These are phyloP conservation scores for Pristionchus maxplancki DNA, from an alignment of 2,888 invertebrate genomes.

Conservation along the genomic window DNA sequence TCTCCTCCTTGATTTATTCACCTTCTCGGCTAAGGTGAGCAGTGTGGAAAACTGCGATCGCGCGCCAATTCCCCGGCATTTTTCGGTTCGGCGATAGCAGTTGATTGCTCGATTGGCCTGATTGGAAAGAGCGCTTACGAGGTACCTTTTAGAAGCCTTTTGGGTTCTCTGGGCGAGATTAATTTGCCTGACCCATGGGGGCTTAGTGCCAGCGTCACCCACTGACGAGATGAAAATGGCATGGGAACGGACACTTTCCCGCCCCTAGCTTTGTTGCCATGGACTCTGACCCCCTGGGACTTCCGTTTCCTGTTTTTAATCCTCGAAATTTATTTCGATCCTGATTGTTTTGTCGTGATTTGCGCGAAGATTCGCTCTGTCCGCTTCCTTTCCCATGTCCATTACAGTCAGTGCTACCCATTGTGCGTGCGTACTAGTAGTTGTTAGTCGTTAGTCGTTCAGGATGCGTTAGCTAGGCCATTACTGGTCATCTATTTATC, in stretches of 20 bases:
- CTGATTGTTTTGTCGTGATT: background rate
- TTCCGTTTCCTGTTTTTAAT: background rate
- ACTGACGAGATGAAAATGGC: background rate
- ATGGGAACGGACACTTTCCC: background rate
- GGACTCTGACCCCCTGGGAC: background rate
- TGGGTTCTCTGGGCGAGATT: background rate
- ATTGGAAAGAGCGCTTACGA: background rate
- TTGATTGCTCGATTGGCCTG: background rate
- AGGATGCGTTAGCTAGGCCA: slow-evolving; percentile 17
- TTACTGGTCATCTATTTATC: slow-evolving; percentile 35
- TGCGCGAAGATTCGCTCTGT: background rate
- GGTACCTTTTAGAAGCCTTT: background rate
- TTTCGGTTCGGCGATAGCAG: background rate
- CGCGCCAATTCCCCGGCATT: background rate
- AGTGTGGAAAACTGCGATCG: background rate
- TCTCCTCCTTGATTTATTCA: background rate
- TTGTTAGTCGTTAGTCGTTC: background rate
- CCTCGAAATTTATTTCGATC: background rate
- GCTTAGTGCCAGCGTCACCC: background rate
- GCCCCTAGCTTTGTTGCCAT: background rate
- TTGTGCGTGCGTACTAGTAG: background rate
- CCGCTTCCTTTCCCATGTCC: background rate
- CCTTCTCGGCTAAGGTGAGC: background rate
- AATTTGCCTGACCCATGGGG: background rate
- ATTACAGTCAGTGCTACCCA: background rate